Evolutionary conservation across 2,797 vertebrate species (phyloP).

Genomic region (Notolepis coatsorum): DNA sequence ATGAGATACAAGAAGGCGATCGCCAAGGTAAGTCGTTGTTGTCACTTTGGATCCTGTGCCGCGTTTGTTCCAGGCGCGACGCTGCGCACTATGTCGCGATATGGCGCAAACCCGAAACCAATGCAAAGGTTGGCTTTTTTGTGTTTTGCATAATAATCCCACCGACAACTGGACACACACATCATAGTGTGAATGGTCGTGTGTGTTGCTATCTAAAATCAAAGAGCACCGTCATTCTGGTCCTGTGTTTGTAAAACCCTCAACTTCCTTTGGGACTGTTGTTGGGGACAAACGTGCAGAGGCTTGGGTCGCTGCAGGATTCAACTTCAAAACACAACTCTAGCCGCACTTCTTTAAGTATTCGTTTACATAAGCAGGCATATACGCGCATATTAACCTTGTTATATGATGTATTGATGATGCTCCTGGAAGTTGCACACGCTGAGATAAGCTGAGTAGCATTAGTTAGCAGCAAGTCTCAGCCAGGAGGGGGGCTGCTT

Average conservation of each 20-base stretch:
- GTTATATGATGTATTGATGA: not conserved
- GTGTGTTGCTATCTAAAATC: constrained; percentile 17
- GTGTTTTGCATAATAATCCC: not conserved
- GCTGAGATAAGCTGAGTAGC: constrained; percentile 53
- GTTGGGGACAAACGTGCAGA: not conserved
- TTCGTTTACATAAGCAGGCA: not conserved
- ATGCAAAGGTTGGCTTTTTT: not conserved
- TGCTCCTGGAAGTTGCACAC: constrained; percentile 42
- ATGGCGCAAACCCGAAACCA: constrained; percentile 71
- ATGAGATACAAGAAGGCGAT: constrained; percentile 96
- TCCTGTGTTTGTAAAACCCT: constrained; percentile 43
- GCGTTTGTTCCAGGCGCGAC: constrained; percentile 57
- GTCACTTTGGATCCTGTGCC: constrained; percentile 28
- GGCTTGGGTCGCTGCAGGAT: not conserved
- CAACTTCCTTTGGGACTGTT: constrained; percentile 51
- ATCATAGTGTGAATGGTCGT: not conserved
- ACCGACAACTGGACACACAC: not conserved
- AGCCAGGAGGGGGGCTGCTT: constrained; percentile 18
- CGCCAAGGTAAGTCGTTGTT: constrained; percentile 88
- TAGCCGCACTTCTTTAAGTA: too few relatives aligned
- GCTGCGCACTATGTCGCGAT: constrained; percentile 46
- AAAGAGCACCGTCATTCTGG: constrained; percentile 68
- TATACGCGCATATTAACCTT: not conserved
- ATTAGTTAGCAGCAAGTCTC: constrained; percentile 42
- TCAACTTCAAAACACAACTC: too few relatives aligned